Base-by-base conservation (phyloP, 2,888 invertebrate species). In the Cecidostiba fungosa region DNA sequence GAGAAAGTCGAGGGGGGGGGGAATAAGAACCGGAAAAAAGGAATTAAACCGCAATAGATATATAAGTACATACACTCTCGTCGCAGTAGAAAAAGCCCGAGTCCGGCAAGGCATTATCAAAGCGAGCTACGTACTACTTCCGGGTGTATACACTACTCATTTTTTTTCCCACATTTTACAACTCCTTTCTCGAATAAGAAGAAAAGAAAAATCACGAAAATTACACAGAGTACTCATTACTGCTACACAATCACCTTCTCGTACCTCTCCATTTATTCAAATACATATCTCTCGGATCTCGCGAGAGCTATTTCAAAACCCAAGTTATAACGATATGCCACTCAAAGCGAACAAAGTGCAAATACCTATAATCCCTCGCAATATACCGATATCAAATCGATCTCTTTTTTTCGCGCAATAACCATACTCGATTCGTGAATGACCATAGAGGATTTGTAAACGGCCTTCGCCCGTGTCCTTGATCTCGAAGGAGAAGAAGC, bases 391-490 rank as follows among this genome's bases (percentile, higher is more conserved):
- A 36, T 6, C 10, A 43, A 43, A 39, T 39, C 10, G 39, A 6
- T 6, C 39, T 43, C 32, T 66, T 69, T 69, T 69, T 69, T 69
- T 69, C 69, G 29, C 69, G 29, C 32, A 32, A 29, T n/a, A 14
- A 23, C 66, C 26, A 26, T n/a, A n/a, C 29, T 3, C 19, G 72
- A 36, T 19, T 14, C 16, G 36, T 16, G 32, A 12, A 12, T 14
- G 14, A 23, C 70, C 3, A 62, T 26, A 54, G 50, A 19, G 23
- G 2, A 72, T 70, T 79, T 54, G 36, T 62, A 50, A 50, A 32
- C 72, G 77, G 36, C 83, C 77, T 77, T 77, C 77, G 62, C 10
- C 3, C n/a, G 14, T 59, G 72, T 70, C 77, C 83, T 83, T 83
- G 83, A 83, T 77, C 77, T 47, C 77, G 59, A 16, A 16, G 4